These are phyloP conservation scores for Cantharis nigra DNA, from an alignment of 2,888 invertebrate genomes.

Conservation along the genomic window DNA sequence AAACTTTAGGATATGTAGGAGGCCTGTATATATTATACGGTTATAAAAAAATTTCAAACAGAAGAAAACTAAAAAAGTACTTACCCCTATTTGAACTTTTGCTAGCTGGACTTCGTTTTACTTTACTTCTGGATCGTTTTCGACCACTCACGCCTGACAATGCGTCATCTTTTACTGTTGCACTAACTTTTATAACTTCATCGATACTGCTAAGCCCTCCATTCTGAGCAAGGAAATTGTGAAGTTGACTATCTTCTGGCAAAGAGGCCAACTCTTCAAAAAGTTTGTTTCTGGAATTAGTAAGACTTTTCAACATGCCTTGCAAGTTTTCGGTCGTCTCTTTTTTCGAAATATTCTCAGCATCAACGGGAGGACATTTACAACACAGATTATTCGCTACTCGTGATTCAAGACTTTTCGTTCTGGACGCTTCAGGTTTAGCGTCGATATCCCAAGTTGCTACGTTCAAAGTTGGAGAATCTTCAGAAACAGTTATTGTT, in stretches of 20 bases:
- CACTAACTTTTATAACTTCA: conserved; percentile 18
- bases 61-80: neutral
- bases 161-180: neutral
- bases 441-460: conserved; percentile 34
- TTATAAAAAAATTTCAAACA: too few species aligned
- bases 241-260: conserved; percentile 45
- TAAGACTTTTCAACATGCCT: conserved; percentile 48
- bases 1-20: too few species aligned
- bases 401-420: neutral
- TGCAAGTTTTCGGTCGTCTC: conserved; percentile 41
- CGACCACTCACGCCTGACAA: neutral
- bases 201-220: conserved; percentile 15
- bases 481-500: conserved; percentile 26
- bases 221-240: conserved; percentile 33
- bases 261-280: conserved; percentile 47
- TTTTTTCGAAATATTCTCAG: neutral
- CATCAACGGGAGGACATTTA: neutral
- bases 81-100: neutral
- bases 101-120: neutral
- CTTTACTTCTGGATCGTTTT: conserved; percentile 3
- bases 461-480: conserved; percentile 27
- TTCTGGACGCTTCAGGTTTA: neutral
- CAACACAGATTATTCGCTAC: neutral
- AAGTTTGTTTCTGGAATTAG: conserved; percentile 50
- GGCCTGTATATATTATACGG: too few species aligned